A percentile compares a stretch with the other conserved stretches of the same genome.
These are phyloP conservation scores for Pterocles burchelli DNA, from an alignment of 2,113 vertebrate species.

Conservation along the genomic window DNA sequence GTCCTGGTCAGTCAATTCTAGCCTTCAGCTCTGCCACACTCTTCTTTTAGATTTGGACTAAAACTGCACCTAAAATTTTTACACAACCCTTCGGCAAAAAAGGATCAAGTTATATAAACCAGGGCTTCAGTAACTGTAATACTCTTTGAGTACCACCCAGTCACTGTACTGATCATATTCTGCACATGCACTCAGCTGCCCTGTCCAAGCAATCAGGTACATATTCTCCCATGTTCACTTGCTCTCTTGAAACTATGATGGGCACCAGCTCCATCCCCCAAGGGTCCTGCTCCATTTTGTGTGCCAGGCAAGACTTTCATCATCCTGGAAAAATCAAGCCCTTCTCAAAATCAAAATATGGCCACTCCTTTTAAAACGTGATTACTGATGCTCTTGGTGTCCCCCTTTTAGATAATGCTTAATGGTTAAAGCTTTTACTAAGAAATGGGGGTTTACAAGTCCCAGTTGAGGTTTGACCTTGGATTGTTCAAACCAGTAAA, in stretches of 20 bases:
- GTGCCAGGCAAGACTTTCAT: not conserved
- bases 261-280: not conserved
- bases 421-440: not conserved
- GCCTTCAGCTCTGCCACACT: not conserved
- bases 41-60: not conserved
- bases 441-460: not conserved
- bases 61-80: not conserved
- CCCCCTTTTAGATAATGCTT: not conserved
- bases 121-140: not conserved
- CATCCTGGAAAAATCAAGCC: not conserved
- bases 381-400: not conserved
- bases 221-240: rapidly evolving
- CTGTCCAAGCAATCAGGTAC: not conserved
- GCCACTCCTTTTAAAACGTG: not conserved
- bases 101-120: not conserved
- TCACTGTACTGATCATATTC: not conserved
- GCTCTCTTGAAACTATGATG: not conserved
- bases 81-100: not conserved
- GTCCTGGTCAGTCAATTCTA: not conserved
- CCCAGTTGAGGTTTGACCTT: not conserved
- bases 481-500: not conserved
- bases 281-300: not conserved
- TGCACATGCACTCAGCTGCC: not conserved
- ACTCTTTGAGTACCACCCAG: not conserved
- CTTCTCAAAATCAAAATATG: not conserved